These are phyloP conservation scores for Anoura caudifer DNA, from an alignment of 2,113 vertebrate species.

Conservation along the genomic window DNA sequence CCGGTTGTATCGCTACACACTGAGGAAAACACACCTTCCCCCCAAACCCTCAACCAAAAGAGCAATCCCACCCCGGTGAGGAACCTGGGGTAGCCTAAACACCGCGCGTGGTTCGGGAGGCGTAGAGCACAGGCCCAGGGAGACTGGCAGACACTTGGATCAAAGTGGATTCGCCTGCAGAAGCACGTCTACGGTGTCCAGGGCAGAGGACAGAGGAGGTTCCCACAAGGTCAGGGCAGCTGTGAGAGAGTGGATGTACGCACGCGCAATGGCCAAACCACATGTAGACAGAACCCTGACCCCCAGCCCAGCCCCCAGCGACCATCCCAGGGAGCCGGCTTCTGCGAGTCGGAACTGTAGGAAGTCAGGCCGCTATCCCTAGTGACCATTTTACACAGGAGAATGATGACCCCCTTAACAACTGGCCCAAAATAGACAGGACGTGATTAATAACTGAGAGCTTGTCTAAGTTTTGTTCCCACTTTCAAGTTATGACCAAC, in stretches of 20 bases:
- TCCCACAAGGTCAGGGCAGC: background rate
- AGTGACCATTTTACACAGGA: background rate
- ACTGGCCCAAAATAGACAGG: background rate
- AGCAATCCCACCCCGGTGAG: background rate
- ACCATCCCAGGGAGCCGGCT: background rate
- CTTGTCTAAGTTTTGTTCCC: background rate
- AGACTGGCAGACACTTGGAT: background rate
- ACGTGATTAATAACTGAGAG: background rate
- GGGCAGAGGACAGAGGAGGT: background rate
- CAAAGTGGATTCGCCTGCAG: background rate
- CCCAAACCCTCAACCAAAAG: background rate
- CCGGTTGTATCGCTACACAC: background rate
- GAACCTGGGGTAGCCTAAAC: background rate
- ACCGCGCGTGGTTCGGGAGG: background rate
- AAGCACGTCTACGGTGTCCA: background rate
- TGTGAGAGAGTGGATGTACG: background rate
- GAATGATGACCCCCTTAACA: background rate
- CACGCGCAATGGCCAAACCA: too few species aligned
- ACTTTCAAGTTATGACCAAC: background rate
- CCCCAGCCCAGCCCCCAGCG: background rate
- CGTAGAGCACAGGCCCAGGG: too few species aligned
- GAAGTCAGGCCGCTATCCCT: background rate
- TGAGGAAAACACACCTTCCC: background rate
- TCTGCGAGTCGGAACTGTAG: rapidly evolving
- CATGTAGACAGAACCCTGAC: background rate